Conservation (phyloP, 2,888 invertebrate species). For the Sepioteuthis lessoniana region DNA sequence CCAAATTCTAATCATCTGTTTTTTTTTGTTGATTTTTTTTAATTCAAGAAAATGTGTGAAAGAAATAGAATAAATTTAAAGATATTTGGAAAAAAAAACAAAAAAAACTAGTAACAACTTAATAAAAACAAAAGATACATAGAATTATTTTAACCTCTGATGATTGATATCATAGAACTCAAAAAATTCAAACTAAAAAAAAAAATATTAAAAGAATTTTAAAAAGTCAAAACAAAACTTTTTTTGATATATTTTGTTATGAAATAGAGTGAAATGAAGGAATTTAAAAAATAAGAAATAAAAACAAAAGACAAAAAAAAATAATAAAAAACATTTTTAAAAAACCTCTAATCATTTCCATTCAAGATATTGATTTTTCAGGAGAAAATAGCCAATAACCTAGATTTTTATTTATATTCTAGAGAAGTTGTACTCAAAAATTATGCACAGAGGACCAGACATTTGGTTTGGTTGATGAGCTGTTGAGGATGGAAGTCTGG, state of each 20-base stretch:
- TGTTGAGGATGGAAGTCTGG: not conserved
- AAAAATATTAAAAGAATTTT: not conserved
- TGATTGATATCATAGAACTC: no score
- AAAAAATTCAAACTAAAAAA: not conserved
- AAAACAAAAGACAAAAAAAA: not conserved
- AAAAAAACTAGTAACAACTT: not conserved
- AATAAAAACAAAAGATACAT: not conserved
- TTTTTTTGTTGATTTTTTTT: not conserved
- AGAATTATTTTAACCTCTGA: not conserved
- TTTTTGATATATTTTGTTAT: conserved; percentile 4
- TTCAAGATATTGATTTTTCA: conserved; percentile 14
- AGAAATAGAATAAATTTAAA: not conserved
- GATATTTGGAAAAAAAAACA: not conserved
- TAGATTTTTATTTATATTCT: conserved; percentile 23
- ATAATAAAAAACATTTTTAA: not conserved
- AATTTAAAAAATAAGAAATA: not conserved
- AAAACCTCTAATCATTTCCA: not conserved
- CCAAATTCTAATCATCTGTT: not conserved
- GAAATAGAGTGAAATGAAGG: not conserved
- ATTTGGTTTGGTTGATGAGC: not conserved
- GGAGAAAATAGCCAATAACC: conserved; percentile 23
- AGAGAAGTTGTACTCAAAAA: not conserved
- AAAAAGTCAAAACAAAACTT: not conserved
- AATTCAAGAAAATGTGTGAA: not conserved
- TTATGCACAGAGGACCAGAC: not conserved